Base-by-base conservation (phyloP, 2,888 invertebrate genomes). In the Protonemura montana region DNA sequence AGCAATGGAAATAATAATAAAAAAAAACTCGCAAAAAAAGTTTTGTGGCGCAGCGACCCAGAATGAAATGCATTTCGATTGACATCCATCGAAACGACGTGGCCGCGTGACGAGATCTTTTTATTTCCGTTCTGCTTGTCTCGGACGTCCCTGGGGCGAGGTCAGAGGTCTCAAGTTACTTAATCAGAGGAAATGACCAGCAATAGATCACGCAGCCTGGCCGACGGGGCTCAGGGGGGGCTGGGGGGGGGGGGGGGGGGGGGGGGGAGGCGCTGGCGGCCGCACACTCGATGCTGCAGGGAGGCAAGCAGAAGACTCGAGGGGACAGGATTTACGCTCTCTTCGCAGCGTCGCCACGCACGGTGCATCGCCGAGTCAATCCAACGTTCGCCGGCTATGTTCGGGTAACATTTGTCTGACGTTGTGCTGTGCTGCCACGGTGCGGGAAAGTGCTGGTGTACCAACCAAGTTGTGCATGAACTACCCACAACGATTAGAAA, bases 131-230 rank as follows among this genome's bases (percentile, higher is more conserved):
- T 82, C 82, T 35, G 82, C 29, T 82, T 35, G 82, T 82, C 30
- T 82, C 82, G 0, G 26, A 7, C 35, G 35, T 82, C 82, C 29
- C 82, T 13, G 28, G 29, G 82, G 78, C 27, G 29, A n/a, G 82
- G n/a, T 28, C 82, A 26, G 82, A 82, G 78, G 78, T 78, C 78
- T 7, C 78, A 78, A 78, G 27, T 78, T 78, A 78, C 78, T 78
- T 78, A 78, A 78, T 78, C 82, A 29, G 82, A 82, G 82, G 82
- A 82, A 82, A 82, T 35, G 82, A 82, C 82, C 82, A 30, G 7
- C 82, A 35, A 82, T 82, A 30, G 28, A 82, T 82, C 82, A 82
- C 82, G 82, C n/a, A 2, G 82, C 13, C 13, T 2, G 59, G 1
- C 59, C 59, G 59, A 21, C 21, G 59, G 59, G 21, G 13, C 16